A percentile compares a stretch with the other conserved stretches of the same genome.
phyloP scores from a whole-genome alignment of 2,797 vertebrate species.

The Danio kyathit region DNA sequence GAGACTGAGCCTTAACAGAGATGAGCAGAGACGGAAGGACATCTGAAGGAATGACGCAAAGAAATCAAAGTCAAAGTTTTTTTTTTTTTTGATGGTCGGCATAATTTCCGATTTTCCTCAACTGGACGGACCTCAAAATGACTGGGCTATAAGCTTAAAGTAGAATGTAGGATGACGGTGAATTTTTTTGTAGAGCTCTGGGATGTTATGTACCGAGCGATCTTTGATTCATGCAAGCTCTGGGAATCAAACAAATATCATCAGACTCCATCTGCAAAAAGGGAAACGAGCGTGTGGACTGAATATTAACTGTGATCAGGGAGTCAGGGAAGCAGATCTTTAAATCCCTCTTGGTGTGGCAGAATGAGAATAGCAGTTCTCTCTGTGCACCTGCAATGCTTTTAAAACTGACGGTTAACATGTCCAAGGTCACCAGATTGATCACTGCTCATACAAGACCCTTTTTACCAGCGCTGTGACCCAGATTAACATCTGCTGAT shows the following conservation, averaged over 20 bases:
- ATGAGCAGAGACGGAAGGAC: slow-evolving; percentile 40
- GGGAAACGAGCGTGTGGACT: neutral
- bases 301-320: slow-evolving; percentile 36
- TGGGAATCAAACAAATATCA: slow-evolving; percentile 38
- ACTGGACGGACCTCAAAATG: neutral
- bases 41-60: slow-evolving; percentile 10
- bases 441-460: slow-evolving; percentile 28
- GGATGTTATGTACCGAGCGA: slow-evolving; percentile 4
- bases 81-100: neutral
- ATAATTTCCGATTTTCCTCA: slow-evolving; percentile 37
- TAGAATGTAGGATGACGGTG: neutral
- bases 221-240: slow-evolving; percentile 30
- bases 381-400: slow-evolving; percentile 5
- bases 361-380: neutral
- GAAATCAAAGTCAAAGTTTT: slow-evolving; percentile 12
- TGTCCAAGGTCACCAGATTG: slow-evolving; percentile 44
- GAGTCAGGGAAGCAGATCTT: slow-evolving; percentile 2
- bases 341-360: slow-evolving; percentile 7
- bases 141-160: neutral
- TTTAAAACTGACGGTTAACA: slow-evolving; percentile 19
- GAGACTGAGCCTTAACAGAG: slow-evolving; percentile 27
- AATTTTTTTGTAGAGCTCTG: slow-evolving; percentile 11
- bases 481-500: slow-evolving; percentile 36
- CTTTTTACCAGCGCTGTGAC: slow-evolving; percentile 2
- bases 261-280: slow-evolving; percentile 23